Conservation (phyloP, 2,888 invertebrate genomes). For the Hydrotaea diabolus region DNA sequence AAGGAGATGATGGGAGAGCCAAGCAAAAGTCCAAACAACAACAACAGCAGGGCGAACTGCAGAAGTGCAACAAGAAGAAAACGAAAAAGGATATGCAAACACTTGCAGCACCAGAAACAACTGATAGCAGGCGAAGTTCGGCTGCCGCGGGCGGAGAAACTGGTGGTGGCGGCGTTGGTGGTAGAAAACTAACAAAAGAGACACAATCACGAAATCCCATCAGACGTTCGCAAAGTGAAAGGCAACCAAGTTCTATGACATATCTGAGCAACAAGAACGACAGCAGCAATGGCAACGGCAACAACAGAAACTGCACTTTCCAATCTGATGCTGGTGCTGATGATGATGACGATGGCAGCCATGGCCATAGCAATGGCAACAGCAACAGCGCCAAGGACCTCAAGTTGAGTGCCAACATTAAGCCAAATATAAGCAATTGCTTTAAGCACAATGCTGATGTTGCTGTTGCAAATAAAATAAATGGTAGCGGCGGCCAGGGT, state of each 20-base stretch:
- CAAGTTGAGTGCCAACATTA: conserved; percentile 44
- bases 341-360: conserved; percentile 29
- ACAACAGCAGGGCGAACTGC: conserved; percentile 53
- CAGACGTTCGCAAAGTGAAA: conserved; percentile 80
- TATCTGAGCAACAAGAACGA: conserved; percentile 52
- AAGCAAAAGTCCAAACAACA: conserved; percentile 52
- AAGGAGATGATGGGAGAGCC: conserved; percentile 44
- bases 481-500: conserved; percentile 51
- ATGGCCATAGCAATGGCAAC: conserved; percentile 25
- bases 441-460: conserved; percentile 54
- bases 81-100: conserved; percentile 64
- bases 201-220: conserved; percentile 80
- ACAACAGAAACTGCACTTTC: conserved; percentile 38
- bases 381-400: conserved; percentile 40
- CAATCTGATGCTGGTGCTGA: conserved; percentile 10
- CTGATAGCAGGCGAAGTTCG: conserved; percentile 51
- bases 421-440: conserved; percentile 57
- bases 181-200: conserved; percentile 68
- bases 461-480: conserved; percentile 54
- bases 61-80: conserved; percentile 46
- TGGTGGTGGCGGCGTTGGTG: conserved; percentile 10
- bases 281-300: conserved; percentile 54
- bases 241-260: conserved; percentile 68
- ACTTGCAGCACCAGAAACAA: conserved; percentile 72
- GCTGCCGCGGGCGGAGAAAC: conserved; percentile 7